Percentiles rank a stretch among this genome's conserved stretches.
Evolutionary conservation across 2,797 vertebrate genomes (phyloP).

Genomic region (Bufotes viridis): DNA sequence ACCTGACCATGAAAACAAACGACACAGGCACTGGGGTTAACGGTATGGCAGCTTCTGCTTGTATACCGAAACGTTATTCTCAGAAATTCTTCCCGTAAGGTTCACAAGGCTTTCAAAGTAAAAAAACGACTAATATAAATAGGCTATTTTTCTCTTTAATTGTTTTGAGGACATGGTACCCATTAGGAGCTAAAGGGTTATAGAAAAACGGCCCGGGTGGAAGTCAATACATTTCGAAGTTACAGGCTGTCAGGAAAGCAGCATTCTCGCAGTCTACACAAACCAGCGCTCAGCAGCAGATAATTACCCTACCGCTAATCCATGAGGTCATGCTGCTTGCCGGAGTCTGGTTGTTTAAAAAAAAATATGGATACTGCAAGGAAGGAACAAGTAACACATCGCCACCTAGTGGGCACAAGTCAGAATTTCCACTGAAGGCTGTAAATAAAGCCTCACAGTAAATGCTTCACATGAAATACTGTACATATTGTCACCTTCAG

Average conservation of each 20-base stretch:
- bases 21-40: neutral
- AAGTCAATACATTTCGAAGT: constrained; percentile 40
- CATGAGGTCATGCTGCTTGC: constrained; percentile 52
- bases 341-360: neutral
- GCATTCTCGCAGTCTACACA: constrained; percentile 48
- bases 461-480: neutral
- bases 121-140: constrained; percentile 12
- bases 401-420: constrained; percentile 67
- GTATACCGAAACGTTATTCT: neutral
- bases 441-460: neutral
- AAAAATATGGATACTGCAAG: neutral
- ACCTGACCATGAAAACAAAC: neutral
- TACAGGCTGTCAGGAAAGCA: constrained; percentile 47
- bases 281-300: constrained; percentile 52
- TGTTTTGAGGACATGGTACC: constrained; percentile 28
- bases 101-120: constrained; percentile 5
- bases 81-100: neutral
- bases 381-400: constrained; percentile 56
- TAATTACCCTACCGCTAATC: constrained; percentile 54
- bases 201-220: neutral
- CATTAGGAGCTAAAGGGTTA: constrained; percentile 34
- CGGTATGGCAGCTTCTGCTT: neutral
- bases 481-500: no score
- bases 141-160: constrained; percentile 20
- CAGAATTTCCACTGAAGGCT: neutral